These are phyloP conservation scores for Drosophila kuntzei DNA, from an alignment of 2,888 invertebrate species.

Conservation along the genomic window DNA sequence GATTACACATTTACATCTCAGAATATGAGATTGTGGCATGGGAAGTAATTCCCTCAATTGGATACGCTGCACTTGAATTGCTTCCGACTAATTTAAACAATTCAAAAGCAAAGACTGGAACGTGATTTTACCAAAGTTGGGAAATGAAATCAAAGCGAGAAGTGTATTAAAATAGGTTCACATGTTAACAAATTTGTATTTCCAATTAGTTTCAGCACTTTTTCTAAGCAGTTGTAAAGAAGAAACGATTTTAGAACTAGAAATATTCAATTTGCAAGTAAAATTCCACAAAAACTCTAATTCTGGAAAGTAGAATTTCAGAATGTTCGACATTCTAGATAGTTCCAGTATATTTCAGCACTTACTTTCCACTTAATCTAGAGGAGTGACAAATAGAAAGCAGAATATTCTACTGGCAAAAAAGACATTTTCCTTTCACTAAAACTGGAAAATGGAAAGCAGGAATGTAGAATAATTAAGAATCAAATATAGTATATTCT, in stretches of 20 bases:
- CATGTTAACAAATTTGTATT: neutral
- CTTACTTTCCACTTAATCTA: neutral
- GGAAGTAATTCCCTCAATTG: conserved; percentile 28
- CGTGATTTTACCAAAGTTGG: conserved; percentile 2
- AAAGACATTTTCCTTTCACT: too few relatives aligned
- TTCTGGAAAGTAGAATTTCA: neutral
- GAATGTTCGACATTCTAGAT: neutral
- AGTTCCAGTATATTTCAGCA: neutral
- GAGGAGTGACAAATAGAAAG: neutral
- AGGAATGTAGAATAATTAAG: neutral
- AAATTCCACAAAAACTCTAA: neutral
- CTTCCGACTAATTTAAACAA: conserved; percentile 10
- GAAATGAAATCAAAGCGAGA: neutral
- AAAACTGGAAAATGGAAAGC: neutral
- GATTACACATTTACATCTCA: conserved; percentile 17
- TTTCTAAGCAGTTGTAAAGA: neutral
- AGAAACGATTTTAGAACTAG: too few relatives aligned
- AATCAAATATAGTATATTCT: neutral
- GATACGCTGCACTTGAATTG: conserved; percentile 16
- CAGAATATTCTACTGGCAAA: too few relatives aligned
- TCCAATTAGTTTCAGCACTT: neutral
- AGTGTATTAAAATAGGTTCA: neutral
- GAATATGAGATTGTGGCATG: neutral
- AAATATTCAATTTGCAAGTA: too few relatives aligned
- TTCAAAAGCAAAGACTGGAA: neutral